Conservation (phyloP, 2,113 vertebrate genomes). For the Malurus alboscapulatus region DNA sequence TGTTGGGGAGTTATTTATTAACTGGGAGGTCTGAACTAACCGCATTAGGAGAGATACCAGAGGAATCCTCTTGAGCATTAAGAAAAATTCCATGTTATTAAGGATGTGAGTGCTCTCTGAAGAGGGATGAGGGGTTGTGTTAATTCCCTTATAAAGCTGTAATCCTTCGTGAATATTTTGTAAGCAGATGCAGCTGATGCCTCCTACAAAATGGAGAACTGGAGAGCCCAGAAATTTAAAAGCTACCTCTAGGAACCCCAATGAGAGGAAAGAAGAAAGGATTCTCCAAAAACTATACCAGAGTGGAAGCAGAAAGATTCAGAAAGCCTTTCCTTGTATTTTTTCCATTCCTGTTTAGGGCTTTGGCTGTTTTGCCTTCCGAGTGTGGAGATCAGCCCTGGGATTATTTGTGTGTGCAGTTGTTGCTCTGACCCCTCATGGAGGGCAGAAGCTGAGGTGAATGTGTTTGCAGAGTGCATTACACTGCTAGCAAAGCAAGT, state of each 20-base stretch:
- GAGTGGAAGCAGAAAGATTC: not conserved
- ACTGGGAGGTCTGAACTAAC: not conserved
- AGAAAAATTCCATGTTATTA: not conserved
- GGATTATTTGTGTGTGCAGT: not conserved
- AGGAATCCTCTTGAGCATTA: conserved; percentile 13
- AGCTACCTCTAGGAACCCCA: not conserved
- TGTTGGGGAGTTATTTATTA: not conserved
- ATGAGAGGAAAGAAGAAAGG: not conserved
- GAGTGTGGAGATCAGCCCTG: not conserved
- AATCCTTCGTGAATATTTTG: not conserved
- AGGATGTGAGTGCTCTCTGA: conserved; percentile 4
- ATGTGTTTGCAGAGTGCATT: not conserved
- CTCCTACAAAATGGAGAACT: not conserved
- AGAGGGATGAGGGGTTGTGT: conserved; percentile 9
- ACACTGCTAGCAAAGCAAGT: not conserved
- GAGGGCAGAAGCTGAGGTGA: not conserved
- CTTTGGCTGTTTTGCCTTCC: not conserved
- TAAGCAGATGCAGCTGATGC: not conserved
- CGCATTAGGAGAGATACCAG: not conserved
- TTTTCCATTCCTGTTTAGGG: not conserved
- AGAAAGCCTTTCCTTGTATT: not conserved
- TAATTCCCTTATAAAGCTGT: conserved; percentile 30
- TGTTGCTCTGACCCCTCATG: not conserved
- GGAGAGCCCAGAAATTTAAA: not conserved
- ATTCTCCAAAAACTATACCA: not conserved